Percentiles rank a stretch among this genome's conserved stretches.
These are phyloP conservation scores for Nestor notabilis DNA, from an alignment of 2,113 vertebrate species.

Conservation along the genomic window DNA sequence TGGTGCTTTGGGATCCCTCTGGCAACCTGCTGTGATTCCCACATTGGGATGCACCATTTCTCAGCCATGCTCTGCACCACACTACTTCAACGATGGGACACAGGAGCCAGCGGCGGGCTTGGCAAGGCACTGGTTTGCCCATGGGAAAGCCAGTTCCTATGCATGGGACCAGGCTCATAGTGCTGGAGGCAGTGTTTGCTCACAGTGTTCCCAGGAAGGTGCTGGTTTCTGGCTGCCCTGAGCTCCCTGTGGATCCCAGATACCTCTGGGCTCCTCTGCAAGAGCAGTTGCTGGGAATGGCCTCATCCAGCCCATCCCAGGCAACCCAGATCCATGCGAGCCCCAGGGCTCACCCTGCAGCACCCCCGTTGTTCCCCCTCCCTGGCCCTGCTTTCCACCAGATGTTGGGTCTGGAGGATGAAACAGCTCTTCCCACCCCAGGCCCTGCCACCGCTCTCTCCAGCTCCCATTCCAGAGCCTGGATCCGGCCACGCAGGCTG, in stretches of 20 bases:
- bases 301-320: neutral
- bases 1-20: neutral
- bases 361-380: neutral
- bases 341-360: neutral
- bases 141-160: accelerated
- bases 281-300: neutral
- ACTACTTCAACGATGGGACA: neutral
- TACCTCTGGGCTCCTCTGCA: neutral
- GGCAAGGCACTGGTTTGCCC: neutral
- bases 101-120: accelerated
- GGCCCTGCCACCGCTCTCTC: neutral
- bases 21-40: accelerated
- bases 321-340: neutral
- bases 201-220: accelerated
- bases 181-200: neutral
- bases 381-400: slow-evolving; percentile 24
- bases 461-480: slow-evolving; percentile 21
- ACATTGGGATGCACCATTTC: neutral
- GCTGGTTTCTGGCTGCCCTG: neutral
- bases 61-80: neutral
- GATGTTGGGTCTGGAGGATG: slow-evolving; percentile 18
- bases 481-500: slow-evolving; percentile 21
- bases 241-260: neutral
- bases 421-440: neutral
- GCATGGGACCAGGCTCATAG: neutral